These are phyloP conservation scores for Periphyllus acericola DNA, from an alignment of 2,888 invertebrate genomes.

Conservation along the genomic window DNA sequence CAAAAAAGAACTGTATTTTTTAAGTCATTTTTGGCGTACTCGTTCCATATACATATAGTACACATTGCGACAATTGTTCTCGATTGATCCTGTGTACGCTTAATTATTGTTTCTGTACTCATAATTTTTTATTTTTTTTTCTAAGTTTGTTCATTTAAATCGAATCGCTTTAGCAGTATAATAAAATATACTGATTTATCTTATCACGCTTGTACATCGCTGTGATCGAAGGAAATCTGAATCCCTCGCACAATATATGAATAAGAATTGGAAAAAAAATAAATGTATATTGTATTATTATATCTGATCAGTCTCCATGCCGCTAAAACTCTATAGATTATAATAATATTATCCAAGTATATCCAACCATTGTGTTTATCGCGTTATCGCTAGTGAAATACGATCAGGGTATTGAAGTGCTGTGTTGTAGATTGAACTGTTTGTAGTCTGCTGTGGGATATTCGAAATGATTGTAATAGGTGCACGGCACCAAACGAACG, in stretches of 20 bases:
- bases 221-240: not conserved
- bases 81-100: no score
- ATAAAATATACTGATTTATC: not conserved
- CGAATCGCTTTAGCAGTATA: not conserved
- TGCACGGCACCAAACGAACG: not conserved
- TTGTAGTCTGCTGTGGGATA: not conserved
- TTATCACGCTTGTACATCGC: not conserved
- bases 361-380: slow-evolving; percentile 19
- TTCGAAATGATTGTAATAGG: slow-evolving; percentile 9
- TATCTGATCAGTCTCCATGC: not conserved
- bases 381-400: slow-evolving; percentile 22
- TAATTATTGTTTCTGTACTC: not conserved
- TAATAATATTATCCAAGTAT: not conserved
- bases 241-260: not conserved
- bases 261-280: not conserved
- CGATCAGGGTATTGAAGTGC: slow-evolving; percentile 19
- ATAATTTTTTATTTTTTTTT: not conserved
- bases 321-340: not conserved
- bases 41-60: no score
- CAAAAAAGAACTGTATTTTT: no score
- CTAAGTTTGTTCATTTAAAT: not conserved
- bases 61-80: no score
- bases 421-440: slow-evolving; percentile 14
- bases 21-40: no score
- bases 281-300: not conserved